phyloP scores from a whole-genome alignment of 2,888 invertebrate species.

The Acrobasis repandana region DNA sequence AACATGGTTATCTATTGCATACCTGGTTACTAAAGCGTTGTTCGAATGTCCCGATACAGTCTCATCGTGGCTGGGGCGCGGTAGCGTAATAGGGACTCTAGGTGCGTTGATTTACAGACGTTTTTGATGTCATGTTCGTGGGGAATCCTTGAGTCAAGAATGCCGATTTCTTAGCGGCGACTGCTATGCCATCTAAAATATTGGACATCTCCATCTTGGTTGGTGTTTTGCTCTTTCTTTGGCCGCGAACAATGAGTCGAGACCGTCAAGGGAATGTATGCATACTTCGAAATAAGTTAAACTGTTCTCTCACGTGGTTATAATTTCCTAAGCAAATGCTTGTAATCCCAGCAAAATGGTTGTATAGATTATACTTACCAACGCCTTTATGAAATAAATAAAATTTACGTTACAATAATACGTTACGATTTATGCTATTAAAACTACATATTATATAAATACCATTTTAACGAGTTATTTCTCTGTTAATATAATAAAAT shows the following conservation, averaged over 20 bases:
- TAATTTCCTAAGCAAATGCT: slow-evolving; percentile 41
- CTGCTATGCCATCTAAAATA: slow-evolving; percentile 83
- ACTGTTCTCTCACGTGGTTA: slow-evolving; percentile 59
- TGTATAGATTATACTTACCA: neutral
- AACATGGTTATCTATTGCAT: slow-evolving; percentile 79
- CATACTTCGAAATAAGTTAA: slow-evolving; percentile 73
- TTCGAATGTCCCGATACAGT: slow-evolving; percentile 66
- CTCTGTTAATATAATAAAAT: neutral
- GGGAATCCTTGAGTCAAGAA: slow-evolving; percentile 72
- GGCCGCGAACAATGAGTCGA: slow-evolving; percentile 77
- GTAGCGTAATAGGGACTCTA: slow-evolving; percentile 59
- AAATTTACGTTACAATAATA: slow-evolving; percentile 14
- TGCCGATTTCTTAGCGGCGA: slow-evolving; percentile 78
- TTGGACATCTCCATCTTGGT: slow-evolving; percentile 82
- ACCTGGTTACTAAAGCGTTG: slow-evolving; percentile 75
- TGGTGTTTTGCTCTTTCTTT: slow-evolving; percentile 78
- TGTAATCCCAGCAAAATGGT: slow-evolving; percentile 27
- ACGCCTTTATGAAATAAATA: neutral
- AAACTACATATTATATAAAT: slow-evolving; percentile 1
- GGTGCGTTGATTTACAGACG: slow-evolving; percentile 50
- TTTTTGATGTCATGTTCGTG: slow-evolving; percentile 41
- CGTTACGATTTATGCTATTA: slow-evolving; percentile 10
- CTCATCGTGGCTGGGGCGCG: slow-evolving; percentile 47
- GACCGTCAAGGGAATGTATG: slow-evolving; percentile 77
- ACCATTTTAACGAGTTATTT: neutral